Conservation (phyloP, 1,140 invertebrate genomes). For the Solenopsis invicta region DNA sequence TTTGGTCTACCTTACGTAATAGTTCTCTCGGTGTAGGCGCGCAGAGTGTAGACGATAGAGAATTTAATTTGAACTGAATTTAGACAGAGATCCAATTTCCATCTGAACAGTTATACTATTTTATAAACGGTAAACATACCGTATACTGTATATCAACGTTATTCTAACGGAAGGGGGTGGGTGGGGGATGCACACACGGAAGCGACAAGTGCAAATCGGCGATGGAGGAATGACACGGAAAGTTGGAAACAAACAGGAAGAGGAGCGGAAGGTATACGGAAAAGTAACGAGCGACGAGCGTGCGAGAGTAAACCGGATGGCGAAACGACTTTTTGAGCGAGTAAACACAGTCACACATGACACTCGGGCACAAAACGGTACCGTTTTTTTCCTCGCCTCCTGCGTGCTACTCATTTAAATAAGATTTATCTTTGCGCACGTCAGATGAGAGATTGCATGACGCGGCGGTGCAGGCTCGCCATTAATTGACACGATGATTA, state of each 20-base stretch:
- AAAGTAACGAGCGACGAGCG: slow-evolving; percentile 50
- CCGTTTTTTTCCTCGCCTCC: slow-evolving; percentile 65
- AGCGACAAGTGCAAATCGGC: slow-evolving; percentile 36
- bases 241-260: slow-evolving; percentile 57
- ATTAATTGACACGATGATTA: slow-evolving; percentile 37
- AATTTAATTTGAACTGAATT: not conserved
- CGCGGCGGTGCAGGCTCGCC: not conserved
- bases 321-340: slow-evolving; percentile 76
- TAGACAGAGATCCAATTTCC: not conserved
- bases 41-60: not conserved
- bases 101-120: not conserved
- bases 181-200: slow-evolving; percentile 24
- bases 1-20: too few species aligned
- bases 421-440: slow-evolving; percentile 44
- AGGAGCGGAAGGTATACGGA: slow-evolving; percentile 35
- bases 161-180: not conserved
- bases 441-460: slow-evolving; percentile 50
- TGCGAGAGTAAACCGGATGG: slow-evolving; percentile 77
- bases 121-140: not conserved
- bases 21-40: too few species aligned
- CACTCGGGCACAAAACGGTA: slow-evolving; percentile 65
- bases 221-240: slow-evolving; percentile 51
- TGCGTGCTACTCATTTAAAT: slow-evolving; percentile 64
- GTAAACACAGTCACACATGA: slow-evolving; percentile 67
- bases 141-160: slow-evolving; percentile 3